phyloP scores from a whole-genome alignment of 2,113 vertebrate genomes.

The Anoplopoma fimbria region DNA sequence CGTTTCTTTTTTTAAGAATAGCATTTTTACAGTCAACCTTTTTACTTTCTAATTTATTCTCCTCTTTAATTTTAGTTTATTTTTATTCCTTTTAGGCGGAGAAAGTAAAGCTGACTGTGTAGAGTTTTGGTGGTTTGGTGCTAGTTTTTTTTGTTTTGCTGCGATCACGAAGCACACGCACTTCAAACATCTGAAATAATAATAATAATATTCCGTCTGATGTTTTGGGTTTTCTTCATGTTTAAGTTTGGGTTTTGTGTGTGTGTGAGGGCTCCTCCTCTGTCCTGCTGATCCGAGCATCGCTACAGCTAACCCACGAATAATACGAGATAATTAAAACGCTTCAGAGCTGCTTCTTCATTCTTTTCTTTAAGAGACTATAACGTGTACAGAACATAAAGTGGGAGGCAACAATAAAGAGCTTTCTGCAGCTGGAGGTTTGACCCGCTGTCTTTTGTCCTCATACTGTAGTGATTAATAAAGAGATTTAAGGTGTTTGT shows the following conservation, averaged over 20 bases:
- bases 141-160: conserved; percentile 4
- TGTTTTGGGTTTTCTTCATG: conserved; percentile 4
- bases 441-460: conserved; percentile 16
- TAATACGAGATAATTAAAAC: neutral
- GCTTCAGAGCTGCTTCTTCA: neutral
- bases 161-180: neutral
- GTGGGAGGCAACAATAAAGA: conserved; percentile 61
- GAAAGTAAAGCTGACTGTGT: neutral
- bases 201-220: neutral
- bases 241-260: conserved; percentile 26
- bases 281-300: conserved; percentile 25
- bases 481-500: too few relatives aligned
- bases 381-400: conserved; percentile 36
- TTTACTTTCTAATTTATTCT: conserved; percentile 42
- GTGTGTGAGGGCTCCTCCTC: conserved; percentile 27
- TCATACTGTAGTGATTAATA: neutral
- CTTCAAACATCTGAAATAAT: neutral
- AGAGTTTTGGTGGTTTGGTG: conserved; percentile 23
- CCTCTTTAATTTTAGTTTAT: conserved; percentile 54
- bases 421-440: conserved; percentile 34
- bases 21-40: conserved; percentile 48
- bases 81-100: too few relatives aligned
- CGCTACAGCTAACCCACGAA: conserved; percentile 29
- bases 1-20: conserved; percentile 27
- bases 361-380: conserved; percentile 25